These are phyloP conservation scores for Umimayanthus chanpuru DNA, from an alignment of 92 coral and sea anemone species.

Conservation along the genomic window DNA sequence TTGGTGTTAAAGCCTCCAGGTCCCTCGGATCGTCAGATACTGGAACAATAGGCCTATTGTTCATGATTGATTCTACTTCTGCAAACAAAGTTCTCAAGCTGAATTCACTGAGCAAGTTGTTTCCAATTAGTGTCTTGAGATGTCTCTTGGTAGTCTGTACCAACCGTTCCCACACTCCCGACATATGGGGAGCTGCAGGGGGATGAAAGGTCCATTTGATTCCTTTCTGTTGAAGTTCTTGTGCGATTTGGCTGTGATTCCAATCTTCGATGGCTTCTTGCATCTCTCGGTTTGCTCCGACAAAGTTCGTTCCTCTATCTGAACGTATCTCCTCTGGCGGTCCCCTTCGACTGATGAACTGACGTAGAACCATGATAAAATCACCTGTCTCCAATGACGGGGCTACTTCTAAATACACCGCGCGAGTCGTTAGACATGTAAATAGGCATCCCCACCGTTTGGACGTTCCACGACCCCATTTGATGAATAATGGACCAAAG, in stretches of 20 bases:
- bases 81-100: conserved; percentile 48
- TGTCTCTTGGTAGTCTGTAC: conserved; percentile 37
- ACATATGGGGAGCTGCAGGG: conserved; percentile 63
- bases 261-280: conserved; percentile 46
- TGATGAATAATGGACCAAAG: conserved; percentile 61
- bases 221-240: conserved; percentile 51
- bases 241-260: conserved; percentile 52
- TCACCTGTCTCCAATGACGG: conserved; percentile 67
- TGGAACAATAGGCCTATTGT: neutral
- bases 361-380: conserved; percentile 61
- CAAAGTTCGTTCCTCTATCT: conserved; percentile 66
- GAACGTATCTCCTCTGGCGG: conserved; percentile 62
- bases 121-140: conserved; percentile 48
- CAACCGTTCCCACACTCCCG: conserved; percentile 62
- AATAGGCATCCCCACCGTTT: conserved; percentile 67
- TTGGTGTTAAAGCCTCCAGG: neutral
- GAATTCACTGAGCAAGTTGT: conserved; percentile 52
- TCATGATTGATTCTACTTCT: conserved; percentile 46
- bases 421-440: neutral
- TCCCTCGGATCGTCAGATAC: conserved; percentile 3
- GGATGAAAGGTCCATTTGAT: conserved; percentile 66
- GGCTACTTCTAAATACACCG: conserved; percentile 58
- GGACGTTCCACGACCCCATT: conserved; percentile 65
- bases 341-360: conserved; percentile 65
- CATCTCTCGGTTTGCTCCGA: conserved; percentile 64